A percentile compares a stretch with the other conserved stretches of the same genome.
Conservation (phyloP, 2,113 vertebrate genomes). For the human (Homo sapiens) region GRCh38 chr9:135385501-135386000, state of each 20-base stretch:
- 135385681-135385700: rapidly evolving
- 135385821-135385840: background rate
- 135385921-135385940: rapidly evolving
- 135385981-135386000: conserved; percentile 1
- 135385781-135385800: rapidly evolving
- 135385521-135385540: rapidly evolving
- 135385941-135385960: rapidly evolving
- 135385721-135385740: rapidly evolving
- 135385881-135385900: rapidly evolving
- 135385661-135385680: rapidly evolving
- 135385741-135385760: background rate
- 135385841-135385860: background rate
- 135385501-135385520: rapidly evolving
- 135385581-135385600: rapidly evolving
- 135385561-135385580: rapidly evolving
- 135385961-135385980: background rate
- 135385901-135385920: rapidly evolving
- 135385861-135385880: background rate
- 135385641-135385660: rapidly evolving
- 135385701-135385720: background rate
- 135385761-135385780: rapidly evolving
- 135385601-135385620: rapidly evolving
- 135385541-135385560: rapidly evolving
- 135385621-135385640: rapidly evolving
- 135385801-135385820: background rate